Percentiles rank a stretch among this genome's conserved stretches.
Evolutionary conservation across 2,797 vertebrate genomes (phyloP).

Genomic region (Rhabdomys pumilio): DNA sequence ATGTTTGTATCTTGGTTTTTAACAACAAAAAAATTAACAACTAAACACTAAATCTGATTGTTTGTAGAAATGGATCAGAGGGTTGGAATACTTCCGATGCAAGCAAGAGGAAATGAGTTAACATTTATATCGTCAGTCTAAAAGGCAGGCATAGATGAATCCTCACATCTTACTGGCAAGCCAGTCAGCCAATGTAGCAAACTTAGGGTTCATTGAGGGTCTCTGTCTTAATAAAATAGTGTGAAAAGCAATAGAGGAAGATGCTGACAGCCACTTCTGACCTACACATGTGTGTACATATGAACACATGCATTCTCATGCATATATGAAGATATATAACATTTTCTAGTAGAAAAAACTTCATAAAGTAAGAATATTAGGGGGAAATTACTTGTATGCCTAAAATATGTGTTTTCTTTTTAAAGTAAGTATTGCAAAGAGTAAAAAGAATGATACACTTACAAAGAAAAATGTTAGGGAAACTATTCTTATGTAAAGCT

Average conservation of each 20-base stretch:
- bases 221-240: neutral
- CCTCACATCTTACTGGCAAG: neutral
- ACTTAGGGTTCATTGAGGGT: neutral
- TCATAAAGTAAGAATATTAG: neutral
- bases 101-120: neutral
- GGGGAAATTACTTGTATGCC: neutral
- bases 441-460: neutral
- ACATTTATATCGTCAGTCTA: neutral
- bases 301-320: neutral
- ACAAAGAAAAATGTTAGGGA: neutral
- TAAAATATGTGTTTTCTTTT: neutral
- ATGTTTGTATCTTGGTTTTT: neutral
- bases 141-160: neutral
- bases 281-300: neutral
- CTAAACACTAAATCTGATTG: neutral
- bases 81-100: neutral
- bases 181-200: neutral
- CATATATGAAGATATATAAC: neutral
- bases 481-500: neutral
- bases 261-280: neutral
- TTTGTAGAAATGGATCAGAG: neutral
- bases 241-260: neutral
- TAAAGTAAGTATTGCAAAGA: neutral
- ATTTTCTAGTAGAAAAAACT: neutral
- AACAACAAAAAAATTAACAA: neutral